phyloP scores from a whole-genome alignment of 2,797 vertebrate genomes.

The Sebastes nivosus region DNA sequence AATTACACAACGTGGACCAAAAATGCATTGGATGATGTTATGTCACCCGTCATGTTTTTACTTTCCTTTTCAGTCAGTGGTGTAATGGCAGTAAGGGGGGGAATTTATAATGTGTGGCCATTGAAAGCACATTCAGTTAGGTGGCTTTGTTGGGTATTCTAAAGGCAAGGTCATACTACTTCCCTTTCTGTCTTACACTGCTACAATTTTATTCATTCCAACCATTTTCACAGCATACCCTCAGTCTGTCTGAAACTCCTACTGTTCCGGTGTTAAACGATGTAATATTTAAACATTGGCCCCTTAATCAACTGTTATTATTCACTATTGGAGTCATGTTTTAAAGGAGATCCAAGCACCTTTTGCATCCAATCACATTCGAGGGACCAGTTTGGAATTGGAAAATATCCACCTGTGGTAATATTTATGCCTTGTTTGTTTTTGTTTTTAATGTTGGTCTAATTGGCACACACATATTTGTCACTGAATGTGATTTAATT shows the following conservation, averaged over 20 bases:
- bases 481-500: background rate
- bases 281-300: background rate
- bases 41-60: slow-evolving; percentile 36
- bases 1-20: slow-evolving; percentile 75
- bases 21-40: slow-evolving; percentile 56
- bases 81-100: slow-evolving; percentile 42
- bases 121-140: slow-evolving; percentile 52
- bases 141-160: slow-evolving; percentile 14
- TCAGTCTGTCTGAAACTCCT: background rate
- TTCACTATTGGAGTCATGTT: background rate
- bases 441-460: background rate
- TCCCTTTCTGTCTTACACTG: slow-evolving; percentile 35
- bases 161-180: slow-evolving; percentile 25
- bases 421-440: background rate
- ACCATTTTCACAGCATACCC: background rate
- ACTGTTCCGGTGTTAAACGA: background rate
- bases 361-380: background rate
- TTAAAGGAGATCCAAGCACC: background rate
- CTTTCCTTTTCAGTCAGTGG: slow-evolving; percentile 35
- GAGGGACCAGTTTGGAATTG: slow-evolving; percentile 11
- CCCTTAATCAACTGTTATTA: background rate
- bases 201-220: slow-evolving; percentile 10
- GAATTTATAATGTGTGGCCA: slow-evolving; percentile 5
- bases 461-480: slow-evolving; percentile 3
- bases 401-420: background rate